Evolutionary conservation across 2,113 vertebrate species (phyloP).

Genomic region (Plecturocebus donacophilus): DNA sequence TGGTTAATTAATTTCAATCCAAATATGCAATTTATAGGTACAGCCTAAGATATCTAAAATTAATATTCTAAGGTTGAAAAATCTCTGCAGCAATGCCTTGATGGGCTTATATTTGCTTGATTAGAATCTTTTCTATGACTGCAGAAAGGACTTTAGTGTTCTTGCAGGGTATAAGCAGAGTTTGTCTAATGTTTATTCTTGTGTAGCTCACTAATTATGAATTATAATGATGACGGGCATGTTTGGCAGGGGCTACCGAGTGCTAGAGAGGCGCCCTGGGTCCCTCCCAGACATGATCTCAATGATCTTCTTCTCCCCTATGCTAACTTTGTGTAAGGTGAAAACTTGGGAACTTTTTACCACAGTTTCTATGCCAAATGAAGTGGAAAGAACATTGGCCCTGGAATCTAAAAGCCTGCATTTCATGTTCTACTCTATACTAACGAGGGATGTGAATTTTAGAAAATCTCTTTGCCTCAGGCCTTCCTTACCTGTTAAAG

Average conservation of each 20-base stretch:
- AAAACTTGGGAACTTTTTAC: neutral
- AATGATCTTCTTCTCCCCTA: neutral
- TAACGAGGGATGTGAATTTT: neutral
- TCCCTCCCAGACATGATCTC: neutral
- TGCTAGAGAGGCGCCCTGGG: neutral
- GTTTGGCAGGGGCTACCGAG: neutral
- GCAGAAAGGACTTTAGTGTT: neutral
- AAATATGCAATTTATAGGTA: neutral
- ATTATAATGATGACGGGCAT: neutral
- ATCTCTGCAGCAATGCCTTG: neutral
- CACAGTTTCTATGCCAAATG: neutral
- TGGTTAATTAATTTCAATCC: neutral
- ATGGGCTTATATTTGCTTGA: neutral
- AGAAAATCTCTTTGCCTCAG: neutral
- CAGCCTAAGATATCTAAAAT: neutral
- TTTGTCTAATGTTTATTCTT: constrained; percentile 34
- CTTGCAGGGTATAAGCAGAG: neutral
- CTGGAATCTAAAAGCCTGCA: neutral
- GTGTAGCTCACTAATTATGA: constrained; percentile 27
- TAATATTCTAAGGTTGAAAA: neutral
- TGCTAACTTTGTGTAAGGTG: neutral
- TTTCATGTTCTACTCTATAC: neutral
- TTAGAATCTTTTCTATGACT: neutral
- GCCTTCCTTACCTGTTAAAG: neutral
- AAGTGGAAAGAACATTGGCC: constrained; percentile 20